phyloP scores from a whole-genome alignment of 2,888 invertebrate species.

The Harmothoe impar region DNA sequence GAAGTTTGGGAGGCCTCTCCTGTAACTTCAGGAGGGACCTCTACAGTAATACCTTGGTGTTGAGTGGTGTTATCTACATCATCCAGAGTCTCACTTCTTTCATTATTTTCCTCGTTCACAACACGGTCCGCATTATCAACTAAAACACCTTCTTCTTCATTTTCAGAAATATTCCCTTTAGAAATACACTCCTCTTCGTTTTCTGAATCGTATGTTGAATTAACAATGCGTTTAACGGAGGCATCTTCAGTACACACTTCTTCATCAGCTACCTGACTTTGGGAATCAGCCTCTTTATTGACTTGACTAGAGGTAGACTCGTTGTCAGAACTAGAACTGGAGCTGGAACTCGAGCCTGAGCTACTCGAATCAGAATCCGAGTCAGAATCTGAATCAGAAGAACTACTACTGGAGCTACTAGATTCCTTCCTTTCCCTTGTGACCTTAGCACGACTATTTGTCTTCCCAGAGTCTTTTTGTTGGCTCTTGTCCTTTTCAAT shows the following conservation, averaged over 20 bases:
- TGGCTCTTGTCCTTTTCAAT: not conserved
- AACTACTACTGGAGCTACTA: slow-evolving; percentile 24
- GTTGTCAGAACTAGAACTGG: slow-evolving; percentile 25
- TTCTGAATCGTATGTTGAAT: not conserved
- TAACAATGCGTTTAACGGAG: not conserved
- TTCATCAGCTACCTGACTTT: not conserved
- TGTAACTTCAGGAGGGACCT: not conserved
- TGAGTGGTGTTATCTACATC: not conserved
- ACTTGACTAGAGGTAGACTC: not conserved
- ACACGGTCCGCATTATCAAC: not conserved
- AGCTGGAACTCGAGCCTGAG: slow-evolving; percentile 9
- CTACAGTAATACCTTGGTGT: not conserved
- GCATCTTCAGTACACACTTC: not conserved
- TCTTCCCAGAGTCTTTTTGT: not conserved
- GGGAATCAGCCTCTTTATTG: not conserved
- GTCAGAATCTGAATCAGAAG: slow-evolving; percentile 15
- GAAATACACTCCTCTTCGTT: not conserved
- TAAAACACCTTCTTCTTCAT: not conserved
- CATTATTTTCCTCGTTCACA: not conserved
- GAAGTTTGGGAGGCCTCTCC: too few relatives aligned
- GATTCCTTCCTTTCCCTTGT: not conserved
- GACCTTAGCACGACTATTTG: not conserved
- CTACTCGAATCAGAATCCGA: slow-evolving; percentile 12
- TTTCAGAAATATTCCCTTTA: not conserved
- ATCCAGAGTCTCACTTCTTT: not conserved